Evolutionary conservation across 1,140 invertebrate genomes (phyloP).

Genomic region (Meloidogyne floridensis): DNA sequence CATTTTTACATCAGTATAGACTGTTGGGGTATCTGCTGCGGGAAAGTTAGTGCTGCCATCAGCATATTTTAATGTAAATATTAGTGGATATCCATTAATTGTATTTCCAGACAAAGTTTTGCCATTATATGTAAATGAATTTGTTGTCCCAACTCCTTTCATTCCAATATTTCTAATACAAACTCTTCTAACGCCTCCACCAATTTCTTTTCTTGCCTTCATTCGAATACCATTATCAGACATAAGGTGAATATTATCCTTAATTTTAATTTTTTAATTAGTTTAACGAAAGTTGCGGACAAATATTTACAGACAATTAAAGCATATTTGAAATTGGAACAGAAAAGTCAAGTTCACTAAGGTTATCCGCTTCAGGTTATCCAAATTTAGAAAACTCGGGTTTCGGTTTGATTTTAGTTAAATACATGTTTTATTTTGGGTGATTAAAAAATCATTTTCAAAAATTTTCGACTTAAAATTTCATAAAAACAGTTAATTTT

Average conservation of each 20-base stretch:
- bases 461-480: too few relatives aligned
- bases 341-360: too few relatives aligned
- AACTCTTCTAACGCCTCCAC: not conserved
- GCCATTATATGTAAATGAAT: not conserved
- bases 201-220: not conserved
- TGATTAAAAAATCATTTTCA: too few relatives aligned
- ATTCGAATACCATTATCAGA: not conserved
- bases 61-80: not conserved
- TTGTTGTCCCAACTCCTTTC: not conserved
- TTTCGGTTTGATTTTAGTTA: too few relatives aligned
- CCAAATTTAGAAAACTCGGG: too few relatives aligned
- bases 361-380: too few relatives aligned
- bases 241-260: not conserved
- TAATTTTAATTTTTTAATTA: not conserved
- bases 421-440: too few relatives aligned
- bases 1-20: not conserved
- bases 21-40: not conserved
- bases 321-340: too few relatives aligned
- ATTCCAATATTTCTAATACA: constrained; percentile 1
- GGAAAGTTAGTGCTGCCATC: not conserved
- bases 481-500: too few relatives aligned
- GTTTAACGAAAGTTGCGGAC: not conserved
- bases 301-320: too few relatives aligned
- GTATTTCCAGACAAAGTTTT: constrained; percentile 5
- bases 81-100: constrained; percentile 9